Conservation (phyloP, 2,113 vertebrate genomes). For the Calidris pugnax region DNA sequence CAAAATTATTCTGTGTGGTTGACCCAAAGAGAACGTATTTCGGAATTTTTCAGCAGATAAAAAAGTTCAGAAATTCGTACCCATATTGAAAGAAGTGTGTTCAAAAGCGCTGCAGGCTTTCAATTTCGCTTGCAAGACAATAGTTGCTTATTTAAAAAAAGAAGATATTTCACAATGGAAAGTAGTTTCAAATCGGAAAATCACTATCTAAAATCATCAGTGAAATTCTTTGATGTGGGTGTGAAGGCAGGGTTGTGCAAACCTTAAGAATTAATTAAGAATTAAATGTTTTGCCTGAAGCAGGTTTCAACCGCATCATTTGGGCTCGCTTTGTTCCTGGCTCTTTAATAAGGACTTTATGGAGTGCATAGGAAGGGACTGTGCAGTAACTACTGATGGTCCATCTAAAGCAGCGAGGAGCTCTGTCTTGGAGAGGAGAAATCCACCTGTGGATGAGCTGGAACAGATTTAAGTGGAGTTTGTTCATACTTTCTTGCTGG, state of each 20-base stretch:
- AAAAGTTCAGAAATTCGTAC: not conserved
- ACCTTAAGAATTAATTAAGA: not conserved
- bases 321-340: not conserved
- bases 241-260: not conserved
- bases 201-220: not conserved
- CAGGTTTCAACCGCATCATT: not conserved
- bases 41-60: not conserved
- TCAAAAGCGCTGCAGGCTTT: not conserved
- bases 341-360: not conserved
- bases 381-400: accelerated
- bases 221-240: not conserved
- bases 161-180: not conserved
- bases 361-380: not conserved
- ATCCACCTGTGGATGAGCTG: not conserved
- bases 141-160: not conserved
- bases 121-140: not conserved
- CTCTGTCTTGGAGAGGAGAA: not conserved
- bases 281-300: not conserved
- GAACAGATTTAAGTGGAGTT: not conserved
- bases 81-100: not conserved
- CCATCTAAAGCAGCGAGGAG: not conserved
- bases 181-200: not conserved
- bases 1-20: not conserved
- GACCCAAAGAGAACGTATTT: not conserved
- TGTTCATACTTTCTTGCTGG: not conserved